Conservation (phyloP, 2,113 vertebrate species). For the Jaculus jaculus region DNA sequence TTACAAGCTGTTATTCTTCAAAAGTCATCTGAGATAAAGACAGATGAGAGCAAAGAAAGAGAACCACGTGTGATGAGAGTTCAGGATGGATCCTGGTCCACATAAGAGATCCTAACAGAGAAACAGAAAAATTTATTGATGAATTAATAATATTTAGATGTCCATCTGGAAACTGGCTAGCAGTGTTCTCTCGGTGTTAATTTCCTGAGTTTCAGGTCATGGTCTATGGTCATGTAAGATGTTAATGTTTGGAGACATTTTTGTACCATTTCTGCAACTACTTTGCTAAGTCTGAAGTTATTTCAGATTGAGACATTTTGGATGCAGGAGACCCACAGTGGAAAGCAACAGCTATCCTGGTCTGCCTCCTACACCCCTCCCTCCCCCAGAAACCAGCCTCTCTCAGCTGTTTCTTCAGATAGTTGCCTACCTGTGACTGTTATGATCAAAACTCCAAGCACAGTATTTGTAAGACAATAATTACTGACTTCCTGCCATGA, state of each 20-base stretch:
- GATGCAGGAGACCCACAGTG: not conserved
- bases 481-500: not conserved
- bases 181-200: not conserved
- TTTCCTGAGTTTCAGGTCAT: not conserved
- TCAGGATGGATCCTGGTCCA: not conserved
- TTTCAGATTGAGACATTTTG: not conserved
- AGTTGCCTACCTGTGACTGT: not conserved
- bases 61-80: rapidly evolving
- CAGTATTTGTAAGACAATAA: not conserved
- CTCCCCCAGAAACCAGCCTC: not conserved
- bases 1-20: not conserved
- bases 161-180: not conserved
- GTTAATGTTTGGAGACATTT: not conserved
- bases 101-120: not conserved
- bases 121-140: not conserved
- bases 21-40: not conserved
- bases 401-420: not conserved
- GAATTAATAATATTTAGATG: not conserved
- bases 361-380: too few relatives aligned
- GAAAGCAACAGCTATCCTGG: not conserved
- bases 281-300: not conserved
- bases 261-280: not conserved
- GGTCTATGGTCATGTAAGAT: not conserved
- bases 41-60: not conserved
- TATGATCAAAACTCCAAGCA: not conserved